Evolutionary conservation across 2,888 invertebrate species (phyloP), one percentile per base, ranked within the genome.

Genomic region (Oligia strigilis): DNA sequence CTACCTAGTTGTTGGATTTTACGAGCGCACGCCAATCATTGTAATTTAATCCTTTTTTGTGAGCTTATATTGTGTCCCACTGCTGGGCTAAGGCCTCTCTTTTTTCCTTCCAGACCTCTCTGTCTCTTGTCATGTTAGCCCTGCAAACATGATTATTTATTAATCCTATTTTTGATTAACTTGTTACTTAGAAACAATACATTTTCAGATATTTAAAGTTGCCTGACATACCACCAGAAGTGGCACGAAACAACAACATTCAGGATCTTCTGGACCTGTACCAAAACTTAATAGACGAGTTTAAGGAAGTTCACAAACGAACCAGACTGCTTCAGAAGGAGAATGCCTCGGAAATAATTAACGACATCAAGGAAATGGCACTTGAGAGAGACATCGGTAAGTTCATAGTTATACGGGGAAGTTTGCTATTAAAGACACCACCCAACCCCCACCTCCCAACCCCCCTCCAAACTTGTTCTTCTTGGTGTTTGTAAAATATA

Each of bases 361-460:
- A 98, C 87, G 99, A 99, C 93, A 98, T 99, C 75, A 98, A 98
- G 89, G 98, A 98, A 84, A 99, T 99, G 98, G 98, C 98, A 86
- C 98, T 98, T 76, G 99, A 99, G 93, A 98, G 98, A 92, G 98
- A 98, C 90, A 98, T 98, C 89, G 98, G 98, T 93, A 93, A 97
- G 93, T 97, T 78, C 29, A 69, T 14, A 71, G 17, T 75, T 46
- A 40, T 55, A 71, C 58, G 70, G 29, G 69, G 60, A 84, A 80
- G 29, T 29, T 49, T 40, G 13, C 9, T 52, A 58, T 73, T 73
- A 97, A 98, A 88, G 62, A 62, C 62, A 29, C 29, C n/a, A n/a
- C 14, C 29, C 6, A 62, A 14, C 14, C 29, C 29, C 1, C 58
- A 29, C 29, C 13, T 5, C 14, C 14, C 6, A 29, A 6, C 11